Conservation (phyloP, 30 jellyfish, hydroid and myxozoan genomes). For the Sanderia malayensis region DNA sequence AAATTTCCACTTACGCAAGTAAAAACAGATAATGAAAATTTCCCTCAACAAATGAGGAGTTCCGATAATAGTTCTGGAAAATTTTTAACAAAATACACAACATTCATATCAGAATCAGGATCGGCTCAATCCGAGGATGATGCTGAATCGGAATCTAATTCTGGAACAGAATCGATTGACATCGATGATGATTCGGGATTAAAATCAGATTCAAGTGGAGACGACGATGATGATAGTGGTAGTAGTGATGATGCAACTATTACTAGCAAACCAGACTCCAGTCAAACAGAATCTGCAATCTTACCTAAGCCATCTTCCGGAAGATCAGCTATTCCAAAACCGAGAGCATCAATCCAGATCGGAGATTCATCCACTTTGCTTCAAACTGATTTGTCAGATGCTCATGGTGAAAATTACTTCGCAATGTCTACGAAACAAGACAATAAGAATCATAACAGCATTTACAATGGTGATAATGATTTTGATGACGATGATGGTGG, state of each 20-base stretch:
- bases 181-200: slow-evolving; percentile 7
- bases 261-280: background rate
- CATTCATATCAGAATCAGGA: background rate
- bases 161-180: slow-evolving; percentile 12
- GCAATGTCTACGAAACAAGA: background rate
- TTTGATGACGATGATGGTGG: background rate
- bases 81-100: too few relatives aligned
- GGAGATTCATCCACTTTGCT: background rate
- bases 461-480: background rate
- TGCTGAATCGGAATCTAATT: slow-evolving; percentile 7
- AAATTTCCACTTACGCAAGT: too few relatives aligned
- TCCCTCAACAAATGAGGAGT: too few relatives aligned
- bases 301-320: slow-evolving; percentile 35
- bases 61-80: too few relatives aligned
- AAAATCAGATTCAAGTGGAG: background rate
- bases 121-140: background rate
- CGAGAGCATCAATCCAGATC: background rate
- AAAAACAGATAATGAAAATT: too few relatives aligned
- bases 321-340: slow-evolving; percentile 46
- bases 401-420: background rate
- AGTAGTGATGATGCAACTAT: background rate
- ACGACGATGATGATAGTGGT: background rate
- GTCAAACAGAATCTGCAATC: background rate
- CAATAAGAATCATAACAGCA: too few relatives aligned
- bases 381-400: background rate